Percentiles rank a stretch among this genome's conserved stretches.
Evolutionary conservation across 2,113 vertebrate genomes (phyloP).

Genomic region (Phalacrocorax pelagicus): DNA sequence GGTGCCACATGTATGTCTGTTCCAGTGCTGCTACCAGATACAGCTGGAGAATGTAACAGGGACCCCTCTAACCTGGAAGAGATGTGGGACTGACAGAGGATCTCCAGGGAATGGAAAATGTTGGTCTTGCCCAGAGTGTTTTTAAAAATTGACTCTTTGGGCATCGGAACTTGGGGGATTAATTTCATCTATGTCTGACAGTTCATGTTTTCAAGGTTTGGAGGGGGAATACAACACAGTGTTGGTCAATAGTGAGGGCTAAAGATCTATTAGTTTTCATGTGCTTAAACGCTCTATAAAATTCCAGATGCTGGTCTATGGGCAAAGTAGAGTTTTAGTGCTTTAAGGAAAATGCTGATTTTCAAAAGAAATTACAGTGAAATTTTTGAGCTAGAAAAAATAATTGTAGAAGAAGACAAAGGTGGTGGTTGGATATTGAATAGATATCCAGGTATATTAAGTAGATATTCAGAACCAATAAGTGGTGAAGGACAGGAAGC

Average conservation of each 20-base stretch:
- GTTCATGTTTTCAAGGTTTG: background rate
- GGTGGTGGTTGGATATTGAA: background rate
- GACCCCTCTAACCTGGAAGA: background rate
- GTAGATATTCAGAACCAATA: background rate
- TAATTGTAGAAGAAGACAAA: background rate
- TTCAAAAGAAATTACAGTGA: background rate
- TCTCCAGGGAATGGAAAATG: background rate
- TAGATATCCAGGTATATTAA: background rate
- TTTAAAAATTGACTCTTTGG: background rate
- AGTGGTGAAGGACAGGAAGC: background rate
- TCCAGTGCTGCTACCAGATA: background rate
- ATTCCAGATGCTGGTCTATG: background rate
- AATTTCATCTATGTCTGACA: rapidly evolving
- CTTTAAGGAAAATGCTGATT: background rate
- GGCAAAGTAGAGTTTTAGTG: background rate
- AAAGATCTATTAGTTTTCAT: background rate
- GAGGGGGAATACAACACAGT: background rate
- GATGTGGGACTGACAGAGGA: background rate
- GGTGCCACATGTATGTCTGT: background rate
- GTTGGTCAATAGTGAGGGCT: background rate
- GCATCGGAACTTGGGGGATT: background rate
- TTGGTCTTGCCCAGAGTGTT: background rate
- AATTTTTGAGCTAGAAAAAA: background rate
- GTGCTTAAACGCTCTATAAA: background rate
- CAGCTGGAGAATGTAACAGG: background rate